A percentile compares a stretch with the other conserved stretches of the same genome.
Conservation (phyloP, 2,113 vertebrate genomes). For the Megaptera novaeangliae region DNA sequence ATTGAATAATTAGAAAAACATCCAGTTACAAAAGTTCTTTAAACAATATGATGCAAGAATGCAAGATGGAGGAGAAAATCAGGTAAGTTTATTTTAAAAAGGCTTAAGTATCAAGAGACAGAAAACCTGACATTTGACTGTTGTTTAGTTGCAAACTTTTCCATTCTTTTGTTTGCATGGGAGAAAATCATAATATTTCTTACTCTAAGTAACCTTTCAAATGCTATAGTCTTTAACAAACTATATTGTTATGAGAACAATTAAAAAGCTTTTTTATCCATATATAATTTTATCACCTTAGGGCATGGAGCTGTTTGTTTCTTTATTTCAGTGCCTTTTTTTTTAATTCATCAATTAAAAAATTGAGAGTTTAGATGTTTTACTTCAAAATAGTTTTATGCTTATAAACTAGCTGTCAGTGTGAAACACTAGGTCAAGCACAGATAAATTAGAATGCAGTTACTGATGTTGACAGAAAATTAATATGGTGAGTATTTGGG, state of each 20-base stretch:
- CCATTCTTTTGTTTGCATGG: constrained; percentile 5
- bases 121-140: constrained; percentile 14
- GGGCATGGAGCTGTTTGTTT: neutral
- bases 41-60: neutral
- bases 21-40: neutral
- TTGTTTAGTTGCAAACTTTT: constrained; percentile 46
- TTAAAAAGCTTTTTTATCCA: neutral
- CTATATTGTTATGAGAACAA: neutral
- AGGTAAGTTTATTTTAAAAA: neutral
- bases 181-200: neutral
- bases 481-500: neutral
- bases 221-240: constrained; percentile 22
- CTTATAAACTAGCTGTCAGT: constrained; percentile 18
- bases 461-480: constrained; percentile 38
- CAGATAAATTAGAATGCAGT: constrained; percentile 52
- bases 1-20: neutral
- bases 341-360: constrained; percentile 32
- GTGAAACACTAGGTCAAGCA: constrained; percentile 5
- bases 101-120: neutral
- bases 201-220: neutral
- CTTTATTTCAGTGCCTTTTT: neutral
- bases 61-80: neutral
- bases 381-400: neutral
- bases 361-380: neutral
- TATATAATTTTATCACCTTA: constrained; percentile 14